Evolutionary conservation across 2,113 vertebrate species (phyloP).

Genomic region (Tachysurus fulvidraco): DNA sequence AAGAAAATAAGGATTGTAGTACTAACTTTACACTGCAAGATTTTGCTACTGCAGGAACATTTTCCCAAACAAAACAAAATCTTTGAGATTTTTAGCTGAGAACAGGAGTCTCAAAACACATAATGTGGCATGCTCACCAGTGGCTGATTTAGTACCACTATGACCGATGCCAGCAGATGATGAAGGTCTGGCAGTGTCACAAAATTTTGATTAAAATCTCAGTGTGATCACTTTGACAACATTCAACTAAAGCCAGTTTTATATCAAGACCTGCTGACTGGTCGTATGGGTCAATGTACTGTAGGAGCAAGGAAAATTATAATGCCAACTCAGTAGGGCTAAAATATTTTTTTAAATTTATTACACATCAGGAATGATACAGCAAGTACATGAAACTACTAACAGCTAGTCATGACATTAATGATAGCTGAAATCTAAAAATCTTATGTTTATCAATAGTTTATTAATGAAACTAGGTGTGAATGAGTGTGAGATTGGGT

Average conservation of each 20-base stretch:
- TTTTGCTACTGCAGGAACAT: background rate
- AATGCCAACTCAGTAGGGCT: too few species aligned
- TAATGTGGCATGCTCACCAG: background rate
- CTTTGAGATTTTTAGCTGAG: background rate
- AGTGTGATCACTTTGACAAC: background rate
- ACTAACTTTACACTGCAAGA: background rate
- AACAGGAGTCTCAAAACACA: background rate
- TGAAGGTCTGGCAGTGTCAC: background rate
- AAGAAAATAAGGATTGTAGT: background rate
- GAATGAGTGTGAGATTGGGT: background rate
- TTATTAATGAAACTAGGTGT: background rate
- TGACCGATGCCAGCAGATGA: background rate
- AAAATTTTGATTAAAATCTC: background rate
- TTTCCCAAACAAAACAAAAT: background rate
- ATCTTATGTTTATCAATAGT: background rate
- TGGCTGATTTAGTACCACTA: background rate
- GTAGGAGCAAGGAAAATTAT: too few species aligned
- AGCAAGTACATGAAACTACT: too few species aligned
- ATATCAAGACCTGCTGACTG: too few species aligned
- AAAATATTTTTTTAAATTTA: too few species aligned
- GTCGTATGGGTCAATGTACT: too few species aligned
- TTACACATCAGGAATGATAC: too few species aligned
- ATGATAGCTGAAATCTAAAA: background rate
- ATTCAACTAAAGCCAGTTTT: background rate
- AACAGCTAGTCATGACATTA: background rate